Evolutionary conservation across 2,113 vertebrate genomes (phyloP).

Genomic region (Nansenia antarctica): DNA sequence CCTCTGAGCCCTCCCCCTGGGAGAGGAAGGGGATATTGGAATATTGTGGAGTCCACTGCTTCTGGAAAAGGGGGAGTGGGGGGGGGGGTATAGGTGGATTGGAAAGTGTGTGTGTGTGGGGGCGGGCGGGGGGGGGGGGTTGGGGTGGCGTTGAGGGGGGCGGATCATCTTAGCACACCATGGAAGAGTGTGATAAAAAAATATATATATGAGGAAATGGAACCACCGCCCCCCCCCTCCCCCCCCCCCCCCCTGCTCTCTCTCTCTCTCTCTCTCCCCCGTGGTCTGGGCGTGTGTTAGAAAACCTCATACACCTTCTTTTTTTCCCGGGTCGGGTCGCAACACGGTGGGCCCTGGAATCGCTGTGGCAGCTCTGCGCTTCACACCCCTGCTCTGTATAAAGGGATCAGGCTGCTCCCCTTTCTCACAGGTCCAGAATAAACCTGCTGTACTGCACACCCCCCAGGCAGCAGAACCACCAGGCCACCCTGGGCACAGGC

Average conservation of each 20-base stretch:
- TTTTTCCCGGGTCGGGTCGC: neutral
- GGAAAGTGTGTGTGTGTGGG: too few relatives aligned
- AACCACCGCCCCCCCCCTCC: neutral
- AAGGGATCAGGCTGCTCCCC: slow-evolving; percentile 32
- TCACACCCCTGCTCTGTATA: slow-evolving; percentile 18
- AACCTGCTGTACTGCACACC: neutral
- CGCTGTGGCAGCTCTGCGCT: slow-evolving; percentile 12
- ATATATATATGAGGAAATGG: neutral
- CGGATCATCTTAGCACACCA: neutral
- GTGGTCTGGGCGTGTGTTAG: slow-evolving; percentile 11
- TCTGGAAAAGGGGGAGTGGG: neutral
- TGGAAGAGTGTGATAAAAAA: neutral
- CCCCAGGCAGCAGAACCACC: neutral
- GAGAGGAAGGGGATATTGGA: neutral
- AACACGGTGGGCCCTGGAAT: slow-evolving; percentile 30
- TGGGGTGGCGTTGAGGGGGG: neutral
- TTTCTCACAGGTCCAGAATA: neutral
- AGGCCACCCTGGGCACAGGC: neutral
- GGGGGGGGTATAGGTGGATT: neutral
- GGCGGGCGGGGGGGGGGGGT: neutral
- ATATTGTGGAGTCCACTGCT: neutral
- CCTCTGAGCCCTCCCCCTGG: neutral
- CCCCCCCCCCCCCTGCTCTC: neutral
- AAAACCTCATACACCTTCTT: slow-evolving; percentile 40
- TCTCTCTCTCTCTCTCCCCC: neutral